Conservation (phyloP, 2,113 vertebrate genomes). For the Hiodon alosoides region DNA sequence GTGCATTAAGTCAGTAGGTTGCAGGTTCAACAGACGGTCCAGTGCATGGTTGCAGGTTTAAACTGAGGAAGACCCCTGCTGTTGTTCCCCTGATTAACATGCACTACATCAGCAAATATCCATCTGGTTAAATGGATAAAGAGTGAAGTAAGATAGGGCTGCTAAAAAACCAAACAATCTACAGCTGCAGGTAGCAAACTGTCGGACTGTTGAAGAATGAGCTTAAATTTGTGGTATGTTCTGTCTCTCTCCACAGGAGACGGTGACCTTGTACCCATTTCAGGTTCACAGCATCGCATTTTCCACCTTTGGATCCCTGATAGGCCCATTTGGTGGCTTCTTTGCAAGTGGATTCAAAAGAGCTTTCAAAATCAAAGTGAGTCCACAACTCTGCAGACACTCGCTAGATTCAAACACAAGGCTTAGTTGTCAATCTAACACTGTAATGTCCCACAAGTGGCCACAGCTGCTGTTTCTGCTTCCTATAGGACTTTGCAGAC, state of each 20-base stretch:
- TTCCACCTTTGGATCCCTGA: constrained; percentile 86
- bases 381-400: neutral
- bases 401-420: too few species aligned
- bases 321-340: constrained; percentile 96
- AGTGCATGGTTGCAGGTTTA: too few species aligned
- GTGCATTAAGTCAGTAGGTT: too few species aligned
- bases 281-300: constrained; percentile 92
- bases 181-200: neutral
- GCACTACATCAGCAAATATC: too few species aligned
- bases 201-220: neutral
- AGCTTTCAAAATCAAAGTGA: constrained; percentile 97
- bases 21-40: too few species aligned
- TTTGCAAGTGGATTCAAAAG: constrained; percentile 98
- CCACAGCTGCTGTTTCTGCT: neutral
- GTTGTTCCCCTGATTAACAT: neutral
- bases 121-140: too few species aligned
- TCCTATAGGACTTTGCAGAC: constrained; percentile 84
- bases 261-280: constrained; percentile 86
- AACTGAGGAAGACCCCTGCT: too few species aligned
- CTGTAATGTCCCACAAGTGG: neutral
- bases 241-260: constrained; percentile 63
- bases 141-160: too few species aligned
- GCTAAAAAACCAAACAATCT: too few species aligned
- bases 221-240: neutral
- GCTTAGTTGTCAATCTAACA: neutral